phyloP scores from a whole-genome alignment of 2,797 vertebrate species.

The Poeciliopsis gracilis region DNA sequence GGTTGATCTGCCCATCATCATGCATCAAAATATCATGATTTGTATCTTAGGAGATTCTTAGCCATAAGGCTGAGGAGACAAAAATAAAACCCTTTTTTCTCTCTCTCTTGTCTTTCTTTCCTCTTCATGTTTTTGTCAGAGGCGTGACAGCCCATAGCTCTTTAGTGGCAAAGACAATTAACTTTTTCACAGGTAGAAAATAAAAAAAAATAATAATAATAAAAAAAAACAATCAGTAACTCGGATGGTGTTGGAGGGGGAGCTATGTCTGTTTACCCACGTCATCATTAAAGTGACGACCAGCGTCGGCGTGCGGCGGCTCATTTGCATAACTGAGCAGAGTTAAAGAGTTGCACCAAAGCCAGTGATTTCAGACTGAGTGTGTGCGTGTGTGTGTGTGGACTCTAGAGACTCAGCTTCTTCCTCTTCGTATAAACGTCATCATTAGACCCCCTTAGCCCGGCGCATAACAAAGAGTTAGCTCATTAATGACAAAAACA shows the following conservation, averaged over 20 bases:
- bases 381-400: slow-evolving; percentile 17
- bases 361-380: slow-evolving; percentile 57
- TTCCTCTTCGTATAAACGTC: slow-evolving; percentile 73
- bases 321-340: slow-evolving; percentile 81
- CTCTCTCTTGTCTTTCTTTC: slow-evolving; percentile 54
- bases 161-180: slow-evolving; percentile 82
- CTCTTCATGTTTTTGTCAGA: slow-evolving; percentile 71
- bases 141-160: slow-evolving; percentile 76
- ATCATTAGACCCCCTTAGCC: slow-evolving; percentile 80
- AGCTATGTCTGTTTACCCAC: slow-evolving; percentile 73
- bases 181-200: slow-evolving; percentile 70
- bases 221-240: slow-evolving; percentile 31
- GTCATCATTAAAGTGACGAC: slow-evolving; percentile 82
- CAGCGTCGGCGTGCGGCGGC: slow-evolving; percentile 64
- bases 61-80: slow-evolving; percentile 70
- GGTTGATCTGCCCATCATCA: slow-evolving; percentile 65
- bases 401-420: slow-evolving; percentile 73
- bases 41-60: slow-evolving; percentile 73
- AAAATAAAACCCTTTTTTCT: slow-evolving; percentile 68
- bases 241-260: slow-evolving; percentile 39
- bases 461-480: slow-evolving; percentile 75
- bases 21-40: slow-evolving; percentile 77
- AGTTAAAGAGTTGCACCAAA: slow-evolving; percentile 75
- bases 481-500: slow-evolving; percentile 84
- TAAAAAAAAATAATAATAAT: not conserved